phyloP scores from a whole-genome alignment of 2,797 vertebrate genomes.

The Rhinoraja longicauda region DNA sequence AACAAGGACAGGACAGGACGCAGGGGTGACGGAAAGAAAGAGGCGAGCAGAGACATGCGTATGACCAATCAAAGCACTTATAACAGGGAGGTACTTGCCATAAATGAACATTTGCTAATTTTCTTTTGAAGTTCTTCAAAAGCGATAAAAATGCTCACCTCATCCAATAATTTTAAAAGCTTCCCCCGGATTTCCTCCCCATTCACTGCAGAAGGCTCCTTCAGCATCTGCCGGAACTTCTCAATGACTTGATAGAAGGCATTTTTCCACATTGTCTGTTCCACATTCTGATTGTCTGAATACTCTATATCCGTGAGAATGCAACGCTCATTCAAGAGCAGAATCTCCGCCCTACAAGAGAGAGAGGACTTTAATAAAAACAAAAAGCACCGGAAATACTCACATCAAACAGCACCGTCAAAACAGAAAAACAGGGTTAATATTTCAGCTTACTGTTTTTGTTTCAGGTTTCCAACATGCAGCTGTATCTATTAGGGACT shows the following conservation, averaged over 20 bases:
- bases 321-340: slow-evolving; percentile 81
- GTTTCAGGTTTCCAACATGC: too few relatives aligned
- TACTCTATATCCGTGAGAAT: slow-evolving; percentile 89
- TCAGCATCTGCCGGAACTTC: slow-evolving; percentile 87
- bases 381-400: too few relatives aligned
- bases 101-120: background rate
- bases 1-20: too few relatives aligned
- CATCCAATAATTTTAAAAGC: slow-evolving; percentile 84
- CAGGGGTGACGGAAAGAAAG: too few relatives aligned
- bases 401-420: too few relatives aligned
- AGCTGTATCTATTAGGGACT: too few relatives aligned
- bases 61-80: background rate
- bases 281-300: slow-evolving; percentile 87
- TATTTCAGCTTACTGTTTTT: too few relatives aligned
- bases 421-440: too few relatives aligned
- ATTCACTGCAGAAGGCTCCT: slow-evolving; percentile 73
- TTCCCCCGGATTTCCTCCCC: slow-evolving; percentile 72
- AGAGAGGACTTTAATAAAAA: slow-evolving; percentile 72
- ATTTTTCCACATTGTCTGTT: slow-evolving; percentile 94
- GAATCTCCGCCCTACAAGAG: slow-evolving; percentile 72
- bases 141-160: slow-evolving; percentile 62
- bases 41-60: slow-evolving; percentile 32
- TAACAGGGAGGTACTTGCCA: background rate
- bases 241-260: slow-evolving; percentile 97
- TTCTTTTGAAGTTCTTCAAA: background rate